A percentile compares a stretch with the other conserved stretches of the same genome.
Evolutionary conservation across 2,797 vertebrate species (phyloP).

Genomic region (Hippocampus kuda): DNA sequence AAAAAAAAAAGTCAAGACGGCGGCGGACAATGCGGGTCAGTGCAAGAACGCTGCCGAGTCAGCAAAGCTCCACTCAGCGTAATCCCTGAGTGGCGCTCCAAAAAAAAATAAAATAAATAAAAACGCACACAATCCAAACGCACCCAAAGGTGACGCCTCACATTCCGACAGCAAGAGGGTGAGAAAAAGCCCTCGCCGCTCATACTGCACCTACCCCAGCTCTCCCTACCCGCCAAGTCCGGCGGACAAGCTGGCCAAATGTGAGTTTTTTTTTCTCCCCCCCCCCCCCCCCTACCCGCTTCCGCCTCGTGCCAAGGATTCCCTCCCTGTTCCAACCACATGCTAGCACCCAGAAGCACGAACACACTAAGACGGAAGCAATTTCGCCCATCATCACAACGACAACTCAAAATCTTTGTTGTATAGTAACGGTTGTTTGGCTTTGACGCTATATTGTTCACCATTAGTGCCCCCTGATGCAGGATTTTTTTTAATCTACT

Average conservation of each 20-base stretch:
- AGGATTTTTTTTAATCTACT: too few relatives aligned
- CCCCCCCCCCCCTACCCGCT: conserved; percentile 8
- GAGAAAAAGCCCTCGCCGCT: conserved; percentile 47
- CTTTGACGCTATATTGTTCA: too few relatives aligned
- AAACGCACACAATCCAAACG: conserved; percentile 44
- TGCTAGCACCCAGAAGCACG: conserved; percentile 49
- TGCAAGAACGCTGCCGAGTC: conserved; percentile 50
- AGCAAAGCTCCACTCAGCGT: conserved; percentile 44
- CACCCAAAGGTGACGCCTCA: conserved; percentile 46
- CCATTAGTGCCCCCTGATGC: too few relatives aligned
- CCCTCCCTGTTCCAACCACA: conserved; percentile 64
- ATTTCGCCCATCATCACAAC: conserved; percentile 24
- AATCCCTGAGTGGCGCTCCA: conserved; percentile 34
- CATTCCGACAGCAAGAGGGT: conserved; percentile 53
- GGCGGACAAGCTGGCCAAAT: background rate
- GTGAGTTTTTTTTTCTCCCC: background rate
- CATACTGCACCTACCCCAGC: conserved; percentile 35
- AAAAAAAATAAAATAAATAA: background rate
- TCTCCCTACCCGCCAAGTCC: conserved; percentile 16
- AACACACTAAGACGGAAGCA: conserved; percentile 39
- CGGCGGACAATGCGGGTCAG: conserved; percentile 38
- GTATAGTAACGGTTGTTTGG: background rate
- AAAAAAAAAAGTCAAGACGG: conserved; percentile 30
- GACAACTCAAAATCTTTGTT: background rate
- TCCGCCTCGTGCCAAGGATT: conserved; percentile 61